phyloP scores from a whole-genome alignment of 2,888 invertebrate genomes.

The Erebia epiphron region DNA sequence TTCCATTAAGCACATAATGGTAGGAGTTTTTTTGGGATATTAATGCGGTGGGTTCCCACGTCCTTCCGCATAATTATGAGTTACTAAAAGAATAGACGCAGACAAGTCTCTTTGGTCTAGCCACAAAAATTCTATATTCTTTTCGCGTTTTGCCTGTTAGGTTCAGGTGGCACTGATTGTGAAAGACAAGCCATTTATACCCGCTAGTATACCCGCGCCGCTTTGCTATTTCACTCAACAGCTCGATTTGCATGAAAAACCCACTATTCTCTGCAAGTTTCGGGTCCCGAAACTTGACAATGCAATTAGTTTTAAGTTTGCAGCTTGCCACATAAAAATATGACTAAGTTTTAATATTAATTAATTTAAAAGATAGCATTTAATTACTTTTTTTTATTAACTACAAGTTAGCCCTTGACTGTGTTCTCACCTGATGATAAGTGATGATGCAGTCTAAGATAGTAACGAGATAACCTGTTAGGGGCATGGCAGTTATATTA shows the following conservation, averaged over 20 bases:
- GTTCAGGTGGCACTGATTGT: slow-evolving; percentile 59
- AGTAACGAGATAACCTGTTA: too few species aligned
- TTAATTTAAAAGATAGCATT: not conserved
- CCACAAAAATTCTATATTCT: slow-evolving; percentile 46
- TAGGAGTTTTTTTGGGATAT: too few species aligned
- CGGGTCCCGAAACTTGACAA: slow-evolving; percentile 6
- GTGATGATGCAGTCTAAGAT: too few species aligned
- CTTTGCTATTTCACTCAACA: slow-evolving; percentile 24
- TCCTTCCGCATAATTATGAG: too few species aligned
- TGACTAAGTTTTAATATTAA: not conserved
- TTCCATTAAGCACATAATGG: too few species aligned
- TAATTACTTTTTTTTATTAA: too few species aligned
- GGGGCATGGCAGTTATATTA: too few species aligned
- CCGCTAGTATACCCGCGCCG: not conserved
- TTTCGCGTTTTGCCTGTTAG: slow-evolving; percentile 64
- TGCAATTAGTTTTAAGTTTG: slow-evolving; percentile 20
- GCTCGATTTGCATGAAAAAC: slow-evolving; percentile 26
- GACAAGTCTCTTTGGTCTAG: not conserved
- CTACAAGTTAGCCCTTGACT: too few species aligned
- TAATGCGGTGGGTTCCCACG: too few species aligned
- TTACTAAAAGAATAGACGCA: too few species aligned
- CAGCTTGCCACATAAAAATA: not conserved
- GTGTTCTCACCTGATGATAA: too few species aligned
- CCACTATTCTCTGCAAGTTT: slow-evolving; percentile 19
- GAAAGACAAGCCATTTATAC: slow-evolving; percentile 19